Base-by-base conservation (phyloP, 2,888 invertebrate genomes). In the Tetheella fluctuosa region DNA sequence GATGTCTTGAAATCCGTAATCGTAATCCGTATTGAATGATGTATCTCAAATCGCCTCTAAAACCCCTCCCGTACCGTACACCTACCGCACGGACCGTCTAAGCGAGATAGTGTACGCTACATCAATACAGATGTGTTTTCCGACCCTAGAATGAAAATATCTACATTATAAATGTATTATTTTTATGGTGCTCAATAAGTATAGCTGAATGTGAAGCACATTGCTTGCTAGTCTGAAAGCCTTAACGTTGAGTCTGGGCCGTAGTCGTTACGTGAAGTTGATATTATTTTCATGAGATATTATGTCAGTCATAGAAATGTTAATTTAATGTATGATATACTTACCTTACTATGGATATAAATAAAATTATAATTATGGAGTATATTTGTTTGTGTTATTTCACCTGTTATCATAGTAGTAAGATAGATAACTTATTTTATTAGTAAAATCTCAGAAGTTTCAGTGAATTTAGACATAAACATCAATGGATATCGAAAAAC, bases 271-370 rank as follows among this genome's bases (percentile, higher is more conserved):
- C 68, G 68, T 79, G 71, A 73, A 68, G 71, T 73, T 62, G 63
- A 71, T 75, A 70, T 83, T 77, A 77, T 79, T 82, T 83, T 81
- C 77, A 71, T 71, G 75, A 75, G 65, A 72, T 71, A 65, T 66
- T 72, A 69, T 77, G 75, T 80, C 84, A 86, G 86, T 87, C 84
- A 83, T 84, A 81, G 79, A 79, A 67, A 74, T 83, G 74, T 81
- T 83, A 80, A 80, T 79, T 75, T 71, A 76, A 80, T 87, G 86
- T 88, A 88, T 77, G 79, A 86, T 86, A 85, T 34, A 80, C 78
- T 80, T 83, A 85, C 76, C 73, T 80, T 79, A 81, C 67, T 84
- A 81, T 71, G 65, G 48, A 80, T 82, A 83, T 76, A 65, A 88
- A 85, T 86, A 85, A 86, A 55, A 85, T 80, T 73, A 82, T 82